Evolutionary conservation across 2,113 vertebrate species (phyloP).

Genomic region (Phalacrocorax aristotelis): DNA sequence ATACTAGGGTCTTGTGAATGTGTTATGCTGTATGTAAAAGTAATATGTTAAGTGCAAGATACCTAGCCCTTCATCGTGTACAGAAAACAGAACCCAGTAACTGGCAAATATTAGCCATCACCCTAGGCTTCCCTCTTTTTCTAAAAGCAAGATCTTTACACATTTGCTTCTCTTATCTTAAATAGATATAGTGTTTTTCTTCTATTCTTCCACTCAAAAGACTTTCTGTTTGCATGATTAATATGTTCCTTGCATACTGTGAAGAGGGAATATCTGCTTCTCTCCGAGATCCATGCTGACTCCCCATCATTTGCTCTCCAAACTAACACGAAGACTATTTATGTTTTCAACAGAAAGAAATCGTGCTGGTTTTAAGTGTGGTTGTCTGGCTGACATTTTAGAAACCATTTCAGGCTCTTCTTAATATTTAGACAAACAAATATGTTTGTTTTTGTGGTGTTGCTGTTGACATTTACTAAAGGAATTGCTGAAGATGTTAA

Average conservation of each 20-base stretch:
- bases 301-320: background rate
- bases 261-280: background rate
- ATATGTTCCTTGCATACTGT: background rate
- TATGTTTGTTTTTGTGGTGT: background rate
- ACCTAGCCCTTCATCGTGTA: background rate
- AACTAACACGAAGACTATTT: background rate
- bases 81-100: background rate
- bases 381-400: constrained; percentile 14
- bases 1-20: background rate
- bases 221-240: background rate
- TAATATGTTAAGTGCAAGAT: background rate
- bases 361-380: background rate
- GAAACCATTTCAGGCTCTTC: background rate
- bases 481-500: constrained; percentile 15
- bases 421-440: constrained; percentile 21
- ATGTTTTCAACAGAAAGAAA: background rate
- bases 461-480: constrained; percentile 21
- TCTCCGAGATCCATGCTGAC: background rate
- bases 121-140: background rate
- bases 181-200: background rate
- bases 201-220: background rate
- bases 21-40: background rate
- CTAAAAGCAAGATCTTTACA: background rate
- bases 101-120: background rate
- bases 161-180: background rate